Base-by-base conservation (phyloP, 2,888 invertebrate genomes). In the Ophonus ardosiacus region DNA sequence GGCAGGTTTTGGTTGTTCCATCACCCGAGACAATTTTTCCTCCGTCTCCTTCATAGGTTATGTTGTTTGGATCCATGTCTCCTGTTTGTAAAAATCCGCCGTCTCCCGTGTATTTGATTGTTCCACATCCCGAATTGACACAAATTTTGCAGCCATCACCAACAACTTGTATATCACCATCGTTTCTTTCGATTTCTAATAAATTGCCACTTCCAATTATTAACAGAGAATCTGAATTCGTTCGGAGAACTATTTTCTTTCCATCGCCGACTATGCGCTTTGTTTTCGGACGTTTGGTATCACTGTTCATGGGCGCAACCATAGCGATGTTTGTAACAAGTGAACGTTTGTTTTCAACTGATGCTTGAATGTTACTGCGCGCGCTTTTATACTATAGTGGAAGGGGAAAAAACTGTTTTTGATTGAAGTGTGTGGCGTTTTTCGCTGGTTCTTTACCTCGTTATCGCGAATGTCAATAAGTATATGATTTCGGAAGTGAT, bases 101-200 rank as follows among this genome's bases (percentile, higher is more conserved):
- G 65, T 88, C 87, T 74, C 88, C 88, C n/a, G 86, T 86, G 43
- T 87, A 88, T 57, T 74, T 63, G 40, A 88, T 86, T 15, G 81
- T 82, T 21, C 88, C 88, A 63, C 65, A 78, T 57, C 88, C 88
- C 24, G 65, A 43, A 6, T 13, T 38, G 17, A 88, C 86, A 38
- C 78, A 71, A 13, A 88, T 84, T 7, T 43, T 71, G 65, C 87
- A 87, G 7, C 79, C 84, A 78, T 88, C 87, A 7, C 88, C 88
- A 31, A 88, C 85, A 1, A 88, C 85, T 61, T 87, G 86, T 38
- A 88, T 56, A 21, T 59, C 65, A 13, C 88, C 88, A 7, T 86
- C 84, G 81, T 88, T 87, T n/a, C 76, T 65, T 51, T 81, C 82
- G 7, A 88, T 86, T 82, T 83, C 86, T 13, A 88, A 79, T 17